Base-by-base conservation (phyloP, 2,797 vertebrate genomes). In the Halcyon leucocephala region DNA sequence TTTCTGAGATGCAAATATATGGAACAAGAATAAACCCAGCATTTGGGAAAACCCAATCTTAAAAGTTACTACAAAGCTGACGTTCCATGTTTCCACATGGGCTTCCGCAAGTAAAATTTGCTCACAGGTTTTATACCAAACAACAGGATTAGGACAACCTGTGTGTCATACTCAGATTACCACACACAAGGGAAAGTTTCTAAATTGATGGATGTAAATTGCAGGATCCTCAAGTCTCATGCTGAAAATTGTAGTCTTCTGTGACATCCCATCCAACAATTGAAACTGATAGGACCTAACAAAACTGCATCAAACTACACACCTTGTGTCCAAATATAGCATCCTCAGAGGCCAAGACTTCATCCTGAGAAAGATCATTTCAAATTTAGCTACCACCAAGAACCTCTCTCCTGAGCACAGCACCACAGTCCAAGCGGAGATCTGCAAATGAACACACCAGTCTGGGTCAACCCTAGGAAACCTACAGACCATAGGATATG, bases 321-420 rank as follows among this genome's bases (percentile, higher is more conserved):
- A 98, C 98, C 97, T 97, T 97, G 96, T 97, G 96, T 98, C 97
- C 97, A 97, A 98, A 98, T 95, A 97, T 95, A 77, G 96, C 85
- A 96, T 97, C 97, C 95, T 98, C 93, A 10, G 95, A 97, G 96
- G 97, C 86, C 97, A 98, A 97, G 95, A 97, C 96, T 97, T 97
- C 97, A 95, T 97, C 97, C 96, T 97, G 97, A 97, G 82, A 97
- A 97, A 97, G 84, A 93, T 86, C 3, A 95, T 96, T 97, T 97
- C 96, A 97, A 95, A 96, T 82, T 69, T 89, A 97, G 97, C 82
- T 72, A 82, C 93, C 67, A 81, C 25, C 76, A 89, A 64, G 78
- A 89, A 72, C 12, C 28, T 93, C 64, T 83, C 71, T 90, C 57
- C 51, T 90, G 87, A 89, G 57, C 55, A 89, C 20, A 90, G 71